Evolutionary conservation across 35 echinoderm and acorn worm species (phyloP).

Genomic region (Apostichopus parvimensis): DNA sequence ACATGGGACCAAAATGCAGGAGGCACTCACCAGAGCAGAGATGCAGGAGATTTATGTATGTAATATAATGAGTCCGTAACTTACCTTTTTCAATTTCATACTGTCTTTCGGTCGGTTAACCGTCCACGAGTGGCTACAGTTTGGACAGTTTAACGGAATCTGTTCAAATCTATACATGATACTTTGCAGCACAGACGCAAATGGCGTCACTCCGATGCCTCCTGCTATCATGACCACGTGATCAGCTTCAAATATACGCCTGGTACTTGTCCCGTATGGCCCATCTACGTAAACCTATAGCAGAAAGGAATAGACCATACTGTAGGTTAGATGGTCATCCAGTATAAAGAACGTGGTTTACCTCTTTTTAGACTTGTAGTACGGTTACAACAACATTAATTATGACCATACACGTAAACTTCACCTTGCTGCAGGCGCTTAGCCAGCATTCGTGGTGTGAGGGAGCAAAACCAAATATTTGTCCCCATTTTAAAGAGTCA

Average conservation of each 20-base stretch:
- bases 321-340: no score
- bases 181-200: conserved; percentile 76
- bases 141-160: conserved; percentile 53
- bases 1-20: no score
- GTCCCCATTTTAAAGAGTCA: no score
- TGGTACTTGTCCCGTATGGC: conserved; percentile 71
- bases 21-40: no score
- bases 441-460: no score
- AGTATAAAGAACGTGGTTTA: no score
- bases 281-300: conserved; percentile 79
- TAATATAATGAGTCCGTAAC: background rate
- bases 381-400: no score
- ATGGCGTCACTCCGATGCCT: conserved; percentile 71
- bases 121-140: conserved; percentile 54
- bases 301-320: background rate
- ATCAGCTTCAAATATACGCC: conserved; percentile 69
- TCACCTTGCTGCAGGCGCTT: no score
- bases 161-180: conserved; percentile 59
- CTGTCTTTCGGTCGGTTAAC: conserved; percentile 23
- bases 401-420: no score
- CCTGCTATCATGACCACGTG: conserved; percentile 72
- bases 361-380: no score
- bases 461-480: no score
- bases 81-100: conserved; percentile 71
- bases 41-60: background rate